Evolutionary conservation across 2,888 invertebrate genomes (phyloP).

Genomic region (Drosophila parthenogenetica): DNA sequence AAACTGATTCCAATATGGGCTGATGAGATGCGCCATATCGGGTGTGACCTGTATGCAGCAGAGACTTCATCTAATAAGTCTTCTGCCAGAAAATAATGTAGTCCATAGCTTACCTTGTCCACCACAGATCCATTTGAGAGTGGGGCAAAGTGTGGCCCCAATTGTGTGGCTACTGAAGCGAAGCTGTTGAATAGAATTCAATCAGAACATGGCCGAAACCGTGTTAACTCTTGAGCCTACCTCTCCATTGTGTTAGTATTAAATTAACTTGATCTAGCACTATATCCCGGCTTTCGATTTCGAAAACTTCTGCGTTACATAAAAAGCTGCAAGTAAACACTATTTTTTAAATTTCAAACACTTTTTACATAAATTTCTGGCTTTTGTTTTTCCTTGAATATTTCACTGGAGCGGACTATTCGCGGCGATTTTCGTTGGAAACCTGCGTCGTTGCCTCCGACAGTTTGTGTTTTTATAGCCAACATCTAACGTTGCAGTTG

Average conservation of each 20-base stretch:
- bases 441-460: constrained; percentile 69
- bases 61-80: too few relatives aligned
- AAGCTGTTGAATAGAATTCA: constrained; percentile 51
- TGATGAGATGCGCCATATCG: constrained; percentile 89
- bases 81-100: too few relatives aligned
- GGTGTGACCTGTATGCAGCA: constrained; percentile 85
- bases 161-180: constrained; percentile 63
- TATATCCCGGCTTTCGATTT: constrained; percentile 68
- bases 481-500: constrained; percentile 24
- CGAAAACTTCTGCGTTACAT: constrained; percentile 68
- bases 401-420: constrained; percentile 79
- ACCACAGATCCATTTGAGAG: constrained; percentile 91
- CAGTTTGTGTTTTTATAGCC: constrained; percentile 74
- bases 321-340: constrained; percentile 79
- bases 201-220: not conserved
- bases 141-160: constrained; percentile 85
- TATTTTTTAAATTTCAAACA: constrained; percentile 71
- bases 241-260: constrained; percentile 73
- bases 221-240: constrained; percentile 50
- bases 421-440: constrained; percentile 79
- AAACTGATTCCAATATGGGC: constrained; percentile 94
- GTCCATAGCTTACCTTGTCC: constrained; percentile 88
- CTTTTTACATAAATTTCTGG: constrained; percentile 66
- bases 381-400: constrained; percentile 49
- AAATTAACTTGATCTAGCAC: constrained; percentile 45